Percentiles rank a stretch among this genome's conserved stretches.
Evolutionary conservation across 2,888 invertebrate species (phyloP).

Genomic region (Merodon equestris): DNA sequence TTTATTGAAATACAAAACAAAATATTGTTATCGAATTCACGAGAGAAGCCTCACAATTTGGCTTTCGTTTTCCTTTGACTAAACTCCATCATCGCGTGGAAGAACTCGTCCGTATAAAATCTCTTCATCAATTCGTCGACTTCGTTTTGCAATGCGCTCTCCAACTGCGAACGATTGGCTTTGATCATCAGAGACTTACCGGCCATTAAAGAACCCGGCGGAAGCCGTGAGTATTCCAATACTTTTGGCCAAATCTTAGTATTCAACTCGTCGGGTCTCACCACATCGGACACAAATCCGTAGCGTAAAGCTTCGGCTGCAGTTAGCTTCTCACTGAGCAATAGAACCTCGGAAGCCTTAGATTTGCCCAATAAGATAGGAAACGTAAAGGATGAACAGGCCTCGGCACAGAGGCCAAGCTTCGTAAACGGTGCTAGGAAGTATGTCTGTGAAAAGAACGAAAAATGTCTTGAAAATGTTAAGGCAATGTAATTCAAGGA

Average conservation of each 20-base stretch:
- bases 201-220: constrained; percentile 81
- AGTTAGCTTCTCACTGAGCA: constrained; percentile 87
- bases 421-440: constrained; percentile 93
- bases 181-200: constrained; percentile 86
- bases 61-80: constrained; percentile 41
- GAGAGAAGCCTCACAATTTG: constrained; percentile 30
- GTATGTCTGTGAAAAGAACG: constrained; percentile 83
- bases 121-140: constrained; percentile 83
- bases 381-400: constrained; percentile 91
- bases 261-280: constrained; percentile 83
- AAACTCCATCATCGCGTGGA: constrained; percentile 78
- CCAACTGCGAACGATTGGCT: constrained; percentile 82
- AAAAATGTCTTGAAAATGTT: no score
- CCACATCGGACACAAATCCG: constrained; percentile 89
- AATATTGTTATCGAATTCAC: no score
- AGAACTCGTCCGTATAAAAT: constrained; percentile 84
- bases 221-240: constrained; percentile 80
- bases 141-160: constrained; percentile 85
- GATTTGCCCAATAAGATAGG: constrained; percentile 90
- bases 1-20: no score
- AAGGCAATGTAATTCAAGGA: no score
- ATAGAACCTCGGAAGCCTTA: constrained; percentile 84
- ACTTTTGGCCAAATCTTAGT: constrained; percentile 82
- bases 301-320: constrained; percentile 88
- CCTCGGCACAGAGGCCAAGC: constrained; percentile 93